Evolutionary conservation across 2,113 vertebrate genomes (phyloP), one percentile per base, ranked within the genome.

Genomic region (Lepisosteus osseus): DNA sequence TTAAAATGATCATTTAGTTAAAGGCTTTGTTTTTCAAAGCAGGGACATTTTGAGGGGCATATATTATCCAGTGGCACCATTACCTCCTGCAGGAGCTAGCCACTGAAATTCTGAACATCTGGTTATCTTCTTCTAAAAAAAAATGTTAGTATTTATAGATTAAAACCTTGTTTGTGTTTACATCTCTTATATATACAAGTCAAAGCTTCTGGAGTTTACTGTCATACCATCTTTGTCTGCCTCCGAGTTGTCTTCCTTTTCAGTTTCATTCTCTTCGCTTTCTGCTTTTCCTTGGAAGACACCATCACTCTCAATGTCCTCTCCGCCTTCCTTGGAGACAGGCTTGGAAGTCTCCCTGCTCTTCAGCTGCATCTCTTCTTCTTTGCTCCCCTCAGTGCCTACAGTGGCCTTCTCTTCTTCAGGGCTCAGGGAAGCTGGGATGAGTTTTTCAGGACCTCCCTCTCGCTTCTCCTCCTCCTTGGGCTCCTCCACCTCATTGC

Each of bases 381-480:
- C 79, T 71, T 41, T 0, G 45, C 0, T 69, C 54, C 78, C 78
- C 54, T 82, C 84, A 66, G 55, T 67, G 43, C 76, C 72, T n/a
- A 61, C 76, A 40, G 77, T 75, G n/a, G 83, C 85, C 44, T 79
- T 56, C 6, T 74, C 69, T 3, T 77, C 74, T 15, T 86, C 78
- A 5, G 87, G 76, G 0, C 71, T 77, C 62, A 76, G 77, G 68
- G 85, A 76, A 51, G 85, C 83, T 29, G 76, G 82, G 43, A 69
- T 65, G 17, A 71, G 86, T 51, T 88, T 89, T 65, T 77, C 75
- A 14, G 78, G 72, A 61, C 65, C 74, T 64, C 84, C 80, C 0
- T 87, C 81, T 13, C 0, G 62, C 2, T 74, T 68, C 2, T 13
- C 65, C 14, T 81, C 55, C 40, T 77, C 76, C 6, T 54, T 47